phyloP scores from a whole-genome alignment of 1,140 invertebrate genomes.

The Stegodyphus mimosarum region DNA sequence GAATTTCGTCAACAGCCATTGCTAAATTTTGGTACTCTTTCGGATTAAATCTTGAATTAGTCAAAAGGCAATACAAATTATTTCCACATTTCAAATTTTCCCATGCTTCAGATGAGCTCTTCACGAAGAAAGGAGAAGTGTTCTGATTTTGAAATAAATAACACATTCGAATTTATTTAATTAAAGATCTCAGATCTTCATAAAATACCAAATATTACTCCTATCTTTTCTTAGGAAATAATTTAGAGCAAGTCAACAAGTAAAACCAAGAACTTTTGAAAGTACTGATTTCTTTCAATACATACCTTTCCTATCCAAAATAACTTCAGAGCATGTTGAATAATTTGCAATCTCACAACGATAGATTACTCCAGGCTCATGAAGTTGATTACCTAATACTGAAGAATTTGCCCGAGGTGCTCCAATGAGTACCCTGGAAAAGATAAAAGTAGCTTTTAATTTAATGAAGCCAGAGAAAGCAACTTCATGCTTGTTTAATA shows the following conservation, averaged over 20 bases:
- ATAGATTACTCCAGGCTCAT: slow-evolving; percentile 52
- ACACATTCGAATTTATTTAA: too few relatives aligned
- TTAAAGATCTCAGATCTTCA: too few relatives aligned
- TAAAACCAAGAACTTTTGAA: background rate
- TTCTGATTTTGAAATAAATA: too few relatives aligned
- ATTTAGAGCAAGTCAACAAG: too few relatives aligned
- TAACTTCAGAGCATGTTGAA: slow-evolving; percentile 32
- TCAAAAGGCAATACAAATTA: background rate
- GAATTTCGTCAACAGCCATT: too few relatives aligned
- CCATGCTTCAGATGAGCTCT: background rate
- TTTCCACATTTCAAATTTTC: background rate
- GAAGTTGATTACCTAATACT: slow-evolving; percentile 11
- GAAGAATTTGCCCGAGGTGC: slow-evolving; percentile 56
- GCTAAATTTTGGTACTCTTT: too few relatives aligned
- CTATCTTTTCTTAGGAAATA: too few relatives aligned
- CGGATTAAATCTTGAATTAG: too few relatives aligned
- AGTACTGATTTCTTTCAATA: background rate
- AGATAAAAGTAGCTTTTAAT: background rate
- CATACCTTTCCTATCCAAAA: slow-evolving; percentile 45
- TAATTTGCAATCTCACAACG: slow-evolving; percentile 9
- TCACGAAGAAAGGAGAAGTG: background rate
- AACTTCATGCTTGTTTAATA: background rate
- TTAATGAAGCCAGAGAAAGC: background rate
- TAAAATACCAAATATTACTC: too few relatives aligned
- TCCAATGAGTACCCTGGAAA: slow-evolving; percentile 43